Base-by-base conservation (phyloP, 2,113 vertebrate species). In the Phodopus roborovskii region DNA sequence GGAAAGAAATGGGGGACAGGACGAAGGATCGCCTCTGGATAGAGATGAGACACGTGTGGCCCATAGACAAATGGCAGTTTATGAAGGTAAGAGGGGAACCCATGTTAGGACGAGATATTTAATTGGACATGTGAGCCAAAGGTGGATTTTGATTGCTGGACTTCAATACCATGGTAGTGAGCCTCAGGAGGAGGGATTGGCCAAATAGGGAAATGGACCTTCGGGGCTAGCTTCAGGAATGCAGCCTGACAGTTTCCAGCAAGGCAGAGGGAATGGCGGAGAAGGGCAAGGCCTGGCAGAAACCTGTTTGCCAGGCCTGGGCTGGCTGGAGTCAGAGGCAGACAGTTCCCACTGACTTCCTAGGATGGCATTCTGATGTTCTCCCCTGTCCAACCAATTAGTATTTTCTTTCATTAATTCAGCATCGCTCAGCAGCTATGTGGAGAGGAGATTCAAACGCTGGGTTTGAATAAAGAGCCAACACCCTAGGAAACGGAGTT, bases 351-450 rank as follows among this genome's bases (percentile, higher is more conserved):
- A 84, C 13, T 73, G 78, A 79, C 70, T 94, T 94, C 96, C 94
- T 92, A 83, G 92, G 68, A 39, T 60, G 73, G 16, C 42, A 66
- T 94, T 92, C 78, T 91, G 42, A 74, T 91, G 95, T 73, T 70
- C 73, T 94, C 45, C 36, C 36, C 45, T 50, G 13, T 30, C 10
- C 36, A 88, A 90, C 8, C 79, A 96, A 78, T 94, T 77, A 68
- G 19, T 56, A 6, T 95, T 96, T 86, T 95, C 60, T 96, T 74
- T 26, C 66, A 56, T 84, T 94, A 84, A 79, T 92, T 89, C 50
- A 79, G 50, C 68, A 89, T 91, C 58, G 39, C 74, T 96, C 92
- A n/a, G 56, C 89, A 85, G 9, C 86, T 98, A 83, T 84, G 66
- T 53, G n/a, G 87, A 83, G 79, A 85, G 92, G 82, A 91, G 60